phyloP scores from a whole-genome alignment of 2,888 invertebrate species.

The Polietes domitor region DNA sequence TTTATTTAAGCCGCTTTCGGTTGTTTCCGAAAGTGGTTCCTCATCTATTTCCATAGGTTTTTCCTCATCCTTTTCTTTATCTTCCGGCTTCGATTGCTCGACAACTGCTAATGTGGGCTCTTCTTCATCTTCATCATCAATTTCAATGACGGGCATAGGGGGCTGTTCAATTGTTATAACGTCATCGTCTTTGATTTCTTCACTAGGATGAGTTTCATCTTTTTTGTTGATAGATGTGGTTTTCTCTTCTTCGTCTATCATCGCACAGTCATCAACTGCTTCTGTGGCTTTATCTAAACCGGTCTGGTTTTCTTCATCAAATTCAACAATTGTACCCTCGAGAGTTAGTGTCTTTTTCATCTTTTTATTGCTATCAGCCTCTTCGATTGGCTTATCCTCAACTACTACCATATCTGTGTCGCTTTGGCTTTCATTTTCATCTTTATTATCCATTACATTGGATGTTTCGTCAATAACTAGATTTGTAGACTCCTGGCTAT shows the following conservation, averaged over 20 bases:
- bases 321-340: conserved; percentile 2
- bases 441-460: conserved; percentile 34
- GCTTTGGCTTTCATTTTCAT: conserved; percentile 24
- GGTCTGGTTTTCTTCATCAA: neutral
- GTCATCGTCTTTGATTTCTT: conserved; percentile 58
- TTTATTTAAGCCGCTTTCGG: neutral
- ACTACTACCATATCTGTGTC: conserved; percentile 41
- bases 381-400: neutral
- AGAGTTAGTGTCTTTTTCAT: neutral
- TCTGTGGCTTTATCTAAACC: conserved; percentile 22
- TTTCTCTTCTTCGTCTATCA: conserved; percentile 2
- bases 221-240: neutral
- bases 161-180: conserved; percentile 62
- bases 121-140: conserved; percentile 70
- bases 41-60: conserved; percentile 6
- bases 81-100: neutral
- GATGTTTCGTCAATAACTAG: conserved; percentile 67
- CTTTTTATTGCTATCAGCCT: neutral
- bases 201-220: conserved; percentile 4
- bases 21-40: neutral
- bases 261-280: conserved; percentile 43
- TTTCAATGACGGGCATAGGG: conserved; percentile 68
- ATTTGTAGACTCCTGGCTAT: conserved; percentile 66
- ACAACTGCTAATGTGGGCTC: neutral
- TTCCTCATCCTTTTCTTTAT: neutral